A percentile compares a stretch with the other conserved stretches of the same genome.
These are phyloP conservation scores for Hippocampus guttulatus DNA, from an alignment of 2,113 vertebrate species.

Conservation along the genomic window DNA sequence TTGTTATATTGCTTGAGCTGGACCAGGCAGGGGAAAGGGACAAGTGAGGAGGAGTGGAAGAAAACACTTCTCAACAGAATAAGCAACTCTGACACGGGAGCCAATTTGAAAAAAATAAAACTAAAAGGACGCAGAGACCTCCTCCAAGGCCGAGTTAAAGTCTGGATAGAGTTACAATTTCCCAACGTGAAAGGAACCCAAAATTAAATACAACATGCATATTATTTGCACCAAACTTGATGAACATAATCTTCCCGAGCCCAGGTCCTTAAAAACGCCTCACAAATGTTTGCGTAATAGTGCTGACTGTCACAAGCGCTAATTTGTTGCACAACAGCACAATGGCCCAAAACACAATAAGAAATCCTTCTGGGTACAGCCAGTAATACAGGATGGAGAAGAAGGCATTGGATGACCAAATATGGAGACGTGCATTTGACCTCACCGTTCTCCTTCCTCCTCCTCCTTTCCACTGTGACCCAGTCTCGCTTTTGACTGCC, in stretches of 20 bases:
- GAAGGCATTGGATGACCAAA: constrained; percentile 61
- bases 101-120: not conserved
- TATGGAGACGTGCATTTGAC: constrained; percentile 62
- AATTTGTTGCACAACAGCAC: not conserved
- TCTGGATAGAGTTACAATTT: not conserved
- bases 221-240: not conserved
- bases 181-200: not conserved
- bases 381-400: constrained; percentile 31
- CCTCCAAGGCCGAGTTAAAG: not conserved
- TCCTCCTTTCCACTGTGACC: constrained; percentile 36
- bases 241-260: not conserved
- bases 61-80: constrained; percentile 1
- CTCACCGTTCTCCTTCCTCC: constrained; percentile 46
- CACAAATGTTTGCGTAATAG: not conserved
- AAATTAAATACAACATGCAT: not conserved
- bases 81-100: not conserved
- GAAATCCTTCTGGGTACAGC: constrained; percentile 18
- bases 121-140: not conserved
- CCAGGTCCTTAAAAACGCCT: not conserved
- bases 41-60: not conserved
- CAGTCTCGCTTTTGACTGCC: constrained; percentile 30
- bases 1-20: constrained; percentile 32
- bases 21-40: constrained; percentile 24
- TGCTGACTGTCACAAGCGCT: constrained; percentile 3
- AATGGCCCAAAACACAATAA: constrained; percentile 8